Conservation (phyloP, 2,797 vertebrate species). For the Argyrosomus regius region DNA sequence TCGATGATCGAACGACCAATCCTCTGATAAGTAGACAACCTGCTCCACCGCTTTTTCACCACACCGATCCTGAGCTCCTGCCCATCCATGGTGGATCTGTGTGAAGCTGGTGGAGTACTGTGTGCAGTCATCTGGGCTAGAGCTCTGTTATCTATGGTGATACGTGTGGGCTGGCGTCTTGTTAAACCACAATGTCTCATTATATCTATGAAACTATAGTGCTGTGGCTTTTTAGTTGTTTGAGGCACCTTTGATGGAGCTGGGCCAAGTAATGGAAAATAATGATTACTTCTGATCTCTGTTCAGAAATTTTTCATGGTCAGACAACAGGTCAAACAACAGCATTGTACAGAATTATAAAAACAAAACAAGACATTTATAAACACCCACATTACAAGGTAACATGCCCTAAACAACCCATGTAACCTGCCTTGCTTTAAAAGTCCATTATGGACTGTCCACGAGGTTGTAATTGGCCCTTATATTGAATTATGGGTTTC, state of each 20-base stretch:
- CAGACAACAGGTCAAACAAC: not conserved
- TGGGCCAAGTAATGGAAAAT: too few species aligned
- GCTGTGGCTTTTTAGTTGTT: not conserved
- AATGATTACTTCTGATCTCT: not conserved
- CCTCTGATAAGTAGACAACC: too few species aligned
- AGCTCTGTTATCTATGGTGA: not conserved
- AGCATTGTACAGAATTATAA: not conserved
- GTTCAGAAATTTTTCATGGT: not conserved
- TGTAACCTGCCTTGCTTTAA: conserved; percentile 13
- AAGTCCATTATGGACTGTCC: conserved; percentile 17
- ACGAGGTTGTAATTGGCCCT: conserved; percentile 13
- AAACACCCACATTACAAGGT: not conserved
- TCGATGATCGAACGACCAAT: too few species aligned
- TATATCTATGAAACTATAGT: not conserved
- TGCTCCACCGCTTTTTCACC: too few species aligned
- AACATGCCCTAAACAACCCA: not conserved
- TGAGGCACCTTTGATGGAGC: not conserved
- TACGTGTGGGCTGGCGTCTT: not conserved
- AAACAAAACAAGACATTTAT: not conserved
- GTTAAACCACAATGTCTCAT: not conserved
- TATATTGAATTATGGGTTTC: not conserved
- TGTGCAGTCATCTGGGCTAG: not conserved
- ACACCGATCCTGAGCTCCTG: too few species aligned
- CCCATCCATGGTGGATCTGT: not conserved
- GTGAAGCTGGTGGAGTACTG: not conserved